Conservation (phyloP, 2,113 vertebrate species). For the Oophaga pumilio region DNA sequence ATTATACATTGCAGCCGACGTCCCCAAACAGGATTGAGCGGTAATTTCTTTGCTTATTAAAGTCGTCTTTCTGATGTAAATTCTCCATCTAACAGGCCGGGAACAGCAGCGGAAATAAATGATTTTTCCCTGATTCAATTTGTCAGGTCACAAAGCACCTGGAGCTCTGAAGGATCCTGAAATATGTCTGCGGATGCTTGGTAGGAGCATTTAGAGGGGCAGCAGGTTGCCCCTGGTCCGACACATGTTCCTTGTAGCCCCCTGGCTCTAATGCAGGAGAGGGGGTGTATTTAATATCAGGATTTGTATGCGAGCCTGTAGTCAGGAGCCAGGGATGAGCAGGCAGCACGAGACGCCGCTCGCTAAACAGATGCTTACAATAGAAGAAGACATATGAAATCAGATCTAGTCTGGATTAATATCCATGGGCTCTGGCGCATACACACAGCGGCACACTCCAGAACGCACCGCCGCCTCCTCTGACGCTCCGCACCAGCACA, state of each 20-base stretch:
- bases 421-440: constrained; percentile 70
- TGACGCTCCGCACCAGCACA: constrained; percentile 67
- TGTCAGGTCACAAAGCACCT: constrained; percentile 83
- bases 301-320: constrained; percentile 82
- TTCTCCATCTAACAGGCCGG: constrained; percentile 75
- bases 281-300: constrained; percentile 80
- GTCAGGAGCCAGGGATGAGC: constrained; percentile 83
- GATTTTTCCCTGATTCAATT: constrained; percentile 89
- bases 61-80: constrained; percentile 85
- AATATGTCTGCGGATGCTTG: constrained; percentile 78
- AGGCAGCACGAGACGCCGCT: constrained; percentile 83
- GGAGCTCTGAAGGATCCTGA: constrained; percentile 81
- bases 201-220: constrained; percentile 53
- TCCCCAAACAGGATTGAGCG: constrained; percentile 72
- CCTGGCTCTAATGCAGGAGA: constrained; percentile 67
- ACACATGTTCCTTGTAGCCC: constrained; percentile 64
- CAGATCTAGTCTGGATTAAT: constrained; percentile 88
- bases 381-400: constrained; percentile 87
- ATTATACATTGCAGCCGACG: constrained; percentile 80
- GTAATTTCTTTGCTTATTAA: constrained; percentile 85
- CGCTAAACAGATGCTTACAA: constrained; percentile 84
- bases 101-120: constrained; percentile 84
- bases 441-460: constrained; percentile 61
- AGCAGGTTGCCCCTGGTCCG: constrained; percentile 57
- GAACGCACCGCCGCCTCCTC: constrained; percentile 63